A percentile compares a stretch with the other conserved stretches of the same genome.
phyloP scores from a whole-genome alignment of 2,797 vertebrate genomes.

The Melanotaenia boesemani region DNA sequence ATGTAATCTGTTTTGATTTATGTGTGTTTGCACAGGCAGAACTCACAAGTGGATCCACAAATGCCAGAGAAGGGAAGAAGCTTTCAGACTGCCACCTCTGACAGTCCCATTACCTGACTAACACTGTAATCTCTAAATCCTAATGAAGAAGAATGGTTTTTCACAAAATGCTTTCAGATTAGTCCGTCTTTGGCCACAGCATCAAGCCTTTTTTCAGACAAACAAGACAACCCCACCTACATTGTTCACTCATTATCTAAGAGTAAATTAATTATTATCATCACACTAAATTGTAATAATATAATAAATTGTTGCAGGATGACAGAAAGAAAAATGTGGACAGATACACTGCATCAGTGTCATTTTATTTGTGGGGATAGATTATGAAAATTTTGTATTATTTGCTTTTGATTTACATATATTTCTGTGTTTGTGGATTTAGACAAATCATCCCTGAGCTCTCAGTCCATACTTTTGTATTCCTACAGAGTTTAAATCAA shows the following conservation, averaged over 20 bases:
- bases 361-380: not conserved
- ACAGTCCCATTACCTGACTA: constrained; percentile 28
- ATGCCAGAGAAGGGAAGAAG: constrained; percentile 22
- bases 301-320: not conserved
- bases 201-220: constrained; percentile 8
- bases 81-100: constrained; percentile 5
- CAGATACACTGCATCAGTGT: not conserved
- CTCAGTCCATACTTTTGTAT: not conserved
- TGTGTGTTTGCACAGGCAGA: not conserved
- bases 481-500: constrained; percentile 15
- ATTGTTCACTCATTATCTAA: not conserved
- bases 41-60: not conserved
- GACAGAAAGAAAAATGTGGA: not conserved
- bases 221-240: not conserved
- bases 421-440: constrained; percentile 28
- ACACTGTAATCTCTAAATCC: constrained; percentile 47
- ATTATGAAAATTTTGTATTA: too few species aligned
- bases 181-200: not conserved
- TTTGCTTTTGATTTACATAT: not conserved
- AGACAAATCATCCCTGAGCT: constrained; percentile 15
- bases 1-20: not conserved
- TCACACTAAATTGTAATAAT: not conserved
- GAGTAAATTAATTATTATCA: not conserved
- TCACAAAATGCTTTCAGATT: constrained; percentile 8
- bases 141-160: constrained; percentile 26